phyloP scores from a whole-genome alignment of 2,888 invertebrate genomes.

The Synergus japonicus region DNA sequence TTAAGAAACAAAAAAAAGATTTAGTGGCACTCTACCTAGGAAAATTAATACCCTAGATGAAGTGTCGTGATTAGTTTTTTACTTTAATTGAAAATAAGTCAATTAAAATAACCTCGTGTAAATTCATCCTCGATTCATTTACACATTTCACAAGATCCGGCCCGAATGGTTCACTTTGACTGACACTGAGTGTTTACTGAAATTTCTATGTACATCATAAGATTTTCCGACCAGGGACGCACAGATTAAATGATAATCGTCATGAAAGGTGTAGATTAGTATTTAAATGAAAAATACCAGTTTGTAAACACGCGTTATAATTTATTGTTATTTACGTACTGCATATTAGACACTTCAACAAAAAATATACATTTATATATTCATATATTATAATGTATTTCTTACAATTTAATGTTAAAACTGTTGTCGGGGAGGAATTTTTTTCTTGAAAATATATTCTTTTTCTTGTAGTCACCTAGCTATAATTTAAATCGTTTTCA shows the following conservation, averaged over 20 bases:
- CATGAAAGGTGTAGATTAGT: not conserved
- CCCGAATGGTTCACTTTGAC: slow-evolving; percentile 22
- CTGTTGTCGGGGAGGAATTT: slow-evolving; percentile 15
- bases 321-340: slow-evolving; percentile 42
- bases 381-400: slow-evolving; percentile 18
- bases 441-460: slow-evolving; percentile 39
- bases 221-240: slow-evolving; percentile 3
- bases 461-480: slow-evolving; percentile 22
- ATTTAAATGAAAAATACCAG: slow-evolving; percentile 14
- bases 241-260: not conserved
- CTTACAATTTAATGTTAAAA: slow-evolving; percentile 29
- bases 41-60: not conserved
- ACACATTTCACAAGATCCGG: slow-evolving; percentile 31
- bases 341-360: slow-evolving; percentile 42
- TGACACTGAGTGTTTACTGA: slow-evolving; percentile 12
- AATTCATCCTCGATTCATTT: slow-evolving; percentile 19
- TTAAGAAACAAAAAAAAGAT: not conserved
- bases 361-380: slow-evolving; percentile 44
- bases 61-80: slow-evolving; percentile 22
- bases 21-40: not conserved
- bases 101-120: slow-evolving; percentile 10
- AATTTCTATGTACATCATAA: not conserved
- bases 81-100: not conserved
- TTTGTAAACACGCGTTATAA: slow-evolving; percentile 42
- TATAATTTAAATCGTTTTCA: not conserved